phyloP scores from a whole-genome alignment of 2,888 invertebrate genomes.

The Heteromyza rotundicornis region DNA sequence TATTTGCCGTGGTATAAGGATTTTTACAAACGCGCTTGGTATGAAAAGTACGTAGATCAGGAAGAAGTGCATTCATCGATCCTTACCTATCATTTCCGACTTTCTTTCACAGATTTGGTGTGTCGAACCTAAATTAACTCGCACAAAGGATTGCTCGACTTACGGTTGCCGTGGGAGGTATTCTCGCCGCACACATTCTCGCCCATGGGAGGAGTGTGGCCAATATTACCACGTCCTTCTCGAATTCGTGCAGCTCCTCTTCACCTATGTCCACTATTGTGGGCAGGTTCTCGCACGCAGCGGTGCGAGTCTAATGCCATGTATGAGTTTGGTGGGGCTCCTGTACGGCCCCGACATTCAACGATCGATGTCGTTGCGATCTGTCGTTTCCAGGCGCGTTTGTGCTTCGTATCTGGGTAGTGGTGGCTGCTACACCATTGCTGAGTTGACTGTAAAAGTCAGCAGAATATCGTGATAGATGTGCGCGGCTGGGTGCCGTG shows the following conservation, averaged over 20 bases:
- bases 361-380: conserved; percentile 95
- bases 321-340: conserved; percentile 98
- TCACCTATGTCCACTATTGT: conserved; percentile 75
- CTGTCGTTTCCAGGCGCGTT: conserved; percentile 86
- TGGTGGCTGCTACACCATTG: conserved; percentile 88
- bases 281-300: conserved; percentile 90
- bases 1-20: conserved; percentile 90
- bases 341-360: conserved; percentile 91
- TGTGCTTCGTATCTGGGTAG: conserved; percentile 90
- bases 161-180: conserved; percentile 78
- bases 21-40: conserved; percentile 79
- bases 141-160: conserved; percentile 77
- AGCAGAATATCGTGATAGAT: conserved; percentile 48
- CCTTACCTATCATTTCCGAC: no score
- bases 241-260: background rate
- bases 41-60: conserved; percentile 75
- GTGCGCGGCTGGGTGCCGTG: conserved; percentile 81
- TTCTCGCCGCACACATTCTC: conserved; percentile 53
- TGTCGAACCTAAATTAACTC: conserved; percentile 76
- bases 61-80: no score
- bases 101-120: conserved; percentile 74
- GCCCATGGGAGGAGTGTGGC: conserved; percentile 27
- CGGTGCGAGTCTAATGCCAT: conserved; percentile 85
- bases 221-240: conserved; percentile 12
- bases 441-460: conserved; percentile 61